Percentiles rank a stretch among this genome's conserved stretches.
These are phyloP conservation scores for Globicephala melas DNA, from an alignment of 2,113 vertebrate species.

Conservation along the genomic window DNA sequence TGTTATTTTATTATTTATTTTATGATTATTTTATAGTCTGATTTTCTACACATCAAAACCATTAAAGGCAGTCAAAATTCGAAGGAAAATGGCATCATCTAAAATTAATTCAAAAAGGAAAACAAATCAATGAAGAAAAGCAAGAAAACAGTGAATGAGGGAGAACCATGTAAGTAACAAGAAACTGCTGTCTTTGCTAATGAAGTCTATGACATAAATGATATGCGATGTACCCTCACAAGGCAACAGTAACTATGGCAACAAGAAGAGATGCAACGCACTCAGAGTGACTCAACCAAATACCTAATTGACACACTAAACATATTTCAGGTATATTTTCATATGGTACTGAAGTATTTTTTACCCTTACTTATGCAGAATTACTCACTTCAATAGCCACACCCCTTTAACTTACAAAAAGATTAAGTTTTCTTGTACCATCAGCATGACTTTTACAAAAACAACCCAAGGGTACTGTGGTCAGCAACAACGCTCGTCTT, in stretches of 20 bases:
- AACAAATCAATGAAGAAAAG: neutral
- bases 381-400: conserved; percentile 32
- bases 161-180: conserved; percentile 74
- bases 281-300: conserved; percentile 49
- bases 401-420: conserved; percentile 16
- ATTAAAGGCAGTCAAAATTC: neutral
- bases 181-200: conserved; percentile 59
- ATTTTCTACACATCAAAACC: neutral
- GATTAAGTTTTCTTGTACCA: neutral
- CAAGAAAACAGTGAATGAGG: conserved; percentile 56
- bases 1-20: conserved; percentile 13
- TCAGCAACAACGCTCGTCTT: neutral
- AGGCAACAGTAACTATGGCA: conserved; percentile 78
- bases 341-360: neutral
- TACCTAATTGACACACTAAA: conserved; percentile 11
- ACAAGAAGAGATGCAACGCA: conserved; percentile 50
- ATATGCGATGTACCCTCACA: conserved; percentile 46
- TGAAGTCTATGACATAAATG: conserved; percentile 72
- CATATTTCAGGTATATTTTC: conserved; percentile 9
- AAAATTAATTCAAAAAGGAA: conserved; percentile 43
- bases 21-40: neutral
- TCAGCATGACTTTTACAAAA: neutral
- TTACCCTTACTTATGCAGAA: neutral
- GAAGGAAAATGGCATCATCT: conserved; percentile 27
- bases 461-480: rapidly evolving